Evolutionary conservation across 2,888 invertebrate genomes (phyloP).

Genomic region (Clunio marinus): DNA sequence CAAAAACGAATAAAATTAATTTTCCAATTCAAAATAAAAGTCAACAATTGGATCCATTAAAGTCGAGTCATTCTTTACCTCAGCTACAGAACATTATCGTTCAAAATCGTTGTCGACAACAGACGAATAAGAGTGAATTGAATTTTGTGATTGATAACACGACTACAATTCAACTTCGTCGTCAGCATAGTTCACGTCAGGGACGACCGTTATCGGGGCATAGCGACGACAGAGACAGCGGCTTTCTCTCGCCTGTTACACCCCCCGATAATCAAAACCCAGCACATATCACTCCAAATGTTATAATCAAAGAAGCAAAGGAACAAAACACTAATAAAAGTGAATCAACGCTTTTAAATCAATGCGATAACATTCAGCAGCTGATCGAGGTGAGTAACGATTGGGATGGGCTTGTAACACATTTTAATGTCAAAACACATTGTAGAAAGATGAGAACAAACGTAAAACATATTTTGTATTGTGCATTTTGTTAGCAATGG

Average conservation of each 20-base stretch:
- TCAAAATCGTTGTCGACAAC: conserved; percentile 14
- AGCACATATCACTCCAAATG: conserved; percentile 11
- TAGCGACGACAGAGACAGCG: conserved; percentile 60
- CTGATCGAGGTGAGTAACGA: conserved; percentile 52
- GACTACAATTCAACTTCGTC: conserved; percentile 18
- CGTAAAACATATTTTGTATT: conserved; percentile 2
- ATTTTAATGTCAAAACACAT: no score
- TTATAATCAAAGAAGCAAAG: background rate
- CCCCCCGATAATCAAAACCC: conserved; percentile 49
- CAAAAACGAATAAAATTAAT: background rate
- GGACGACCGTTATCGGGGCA: conserved; percentile 50
- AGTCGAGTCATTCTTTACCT: conserved; percentile 27
- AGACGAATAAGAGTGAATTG: background rate
- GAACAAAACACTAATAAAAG: background rate
- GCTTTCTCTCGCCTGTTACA: conserved; percentile 61
- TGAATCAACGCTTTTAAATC: conserved; percentile 45
- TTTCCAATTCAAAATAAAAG: background rate
- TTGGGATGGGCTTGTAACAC: no score
- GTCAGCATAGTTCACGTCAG: conserved; percentile 49
- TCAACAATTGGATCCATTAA: conserved; percentile 13
- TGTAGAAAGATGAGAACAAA: no score
- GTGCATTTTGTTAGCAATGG: background rate
- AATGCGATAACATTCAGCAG: conserved; percentile 51
- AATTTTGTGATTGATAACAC: conserved; percentile 33
- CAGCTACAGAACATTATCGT: background rate